These are phyloP conservation scores for Rhodophaea formosa DNA, from an alignment of 2,888 invertebrate genomes.

Conservation along the genomic window DNA sequence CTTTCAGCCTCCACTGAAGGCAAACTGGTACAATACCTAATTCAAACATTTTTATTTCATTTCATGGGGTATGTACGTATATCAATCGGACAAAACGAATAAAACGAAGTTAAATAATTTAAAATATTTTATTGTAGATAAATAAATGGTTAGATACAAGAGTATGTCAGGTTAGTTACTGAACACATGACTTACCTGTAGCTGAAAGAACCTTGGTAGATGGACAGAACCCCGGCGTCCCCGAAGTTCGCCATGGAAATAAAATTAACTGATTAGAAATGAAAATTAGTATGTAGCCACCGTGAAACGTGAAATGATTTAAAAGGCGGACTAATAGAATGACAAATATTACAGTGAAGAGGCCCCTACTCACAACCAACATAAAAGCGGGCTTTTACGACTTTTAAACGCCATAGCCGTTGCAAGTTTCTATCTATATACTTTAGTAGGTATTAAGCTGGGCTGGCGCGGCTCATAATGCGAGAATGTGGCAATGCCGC, in stretches of 20 bases:
- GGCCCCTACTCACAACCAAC: background rate
- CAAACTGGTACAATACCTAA: too few species aligned
- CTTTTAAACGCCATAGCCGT: too few species aligned
- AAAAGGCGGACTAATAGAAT: background rate
- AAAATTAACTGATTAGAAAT: constrained; percentile 62
- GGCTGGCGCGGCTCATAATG: too few species aligned
- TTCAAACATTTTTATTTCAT: too few species aligned
- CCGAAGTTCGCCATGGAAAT: constrained; percentile 66
- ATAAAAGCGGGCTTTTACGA: background rate
- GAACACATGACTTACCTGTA: constrained; percentile 53
- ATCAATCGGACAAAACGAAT: background rate
- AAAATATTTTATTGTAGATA: constrained; percentile 8
- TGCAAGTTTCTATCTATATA: too few species aligned
- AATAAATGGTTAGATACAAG: constrained; percentile 4
- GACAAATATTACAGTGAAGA: background rate
- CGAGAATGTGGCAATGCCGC: too few species aligned
- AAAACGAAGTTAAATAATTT: background rate
- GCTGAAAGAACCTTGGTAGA: constrained; percentile 46
- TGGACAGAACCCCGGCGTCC: constrained; percentile 45
- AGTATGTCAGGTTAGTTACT: constrained; percentile 14
- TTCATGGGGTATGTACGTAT: too few species aligned
- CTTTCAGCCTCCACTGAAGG: too few species aligned
- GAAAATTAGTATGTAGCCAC: constrained; percentile 34
- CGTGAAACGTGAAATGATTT: background rate
- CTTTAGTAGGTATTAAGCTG: too few species aligned